Conservation (phyloP, 2,888 invertebrate genomes). For the Diarsia dahlii region DNA sequence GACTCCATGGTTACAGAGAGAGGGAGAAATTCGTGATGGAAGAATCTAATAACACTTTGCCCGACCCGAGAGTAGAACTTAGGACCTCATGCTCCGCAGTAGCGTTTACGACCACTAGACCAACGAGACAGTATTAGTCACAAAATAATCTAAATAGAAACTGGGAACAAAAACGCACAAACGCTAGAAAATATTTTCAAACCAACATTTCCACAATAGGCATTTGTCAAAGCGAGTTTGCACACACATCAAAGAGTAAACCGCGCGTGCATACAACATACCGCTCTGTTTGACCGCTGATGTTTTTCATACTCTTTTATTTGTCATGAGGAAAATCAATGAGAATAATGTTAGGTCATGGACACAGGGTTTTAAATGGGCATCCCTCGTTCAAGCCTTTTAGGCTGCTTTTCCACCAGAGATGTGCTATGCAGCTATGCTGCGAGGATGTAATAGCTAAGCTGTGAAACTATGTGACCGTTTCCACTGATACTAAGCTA, state of each 20-base stretch:
- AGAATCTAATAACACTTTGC: too few relatives aligned
- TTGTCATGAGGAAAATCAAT: background rate
- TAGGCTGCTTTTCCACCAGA: too few relatives aligned
- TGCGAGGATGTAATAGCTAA: too few relatives aligned
- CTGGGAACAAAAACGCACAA: conserved; percentile 4
- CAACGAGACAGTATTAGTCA: background rate
- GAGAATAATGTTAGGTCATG: background rate
- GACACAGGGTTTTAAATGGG: background rate
- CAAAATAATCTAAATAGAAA: conserved; percentile 8
- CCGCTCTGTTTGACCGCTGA: background rate
- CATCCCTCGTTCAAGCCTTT: background rate
- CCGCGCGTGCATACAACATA: conserved; percentile 10
- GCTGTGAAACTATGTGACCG: too few relatives aligned
- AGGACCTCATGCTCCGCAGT: too few relatives aligned
- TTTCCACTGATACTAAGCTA: too few relatives aligned
- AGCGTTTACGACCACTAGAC: too few relatives aligned
- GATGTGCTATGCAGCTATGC: too few relatives aligned
- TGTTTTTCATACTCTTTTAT: background rate
- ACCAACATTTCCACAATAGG: conserved; percentile 24
- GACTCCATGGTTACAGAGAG: too few relatives aligned
- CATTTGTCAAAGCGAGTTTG: conserved; percentile 38
- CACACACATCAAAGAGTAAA: conserved; percentile 19
- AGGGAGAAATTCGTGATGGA: too few relatives aligned
- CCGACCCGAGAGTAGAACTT: too few relatives aligned
- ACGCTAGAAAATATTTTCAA: conserved; percentile 6